These are phyloP conservation scores for Pseudochromis fuscus DNA, from an alignment of 2,797 vertebrate genomes.

Conservation along the genomic window DNA sequence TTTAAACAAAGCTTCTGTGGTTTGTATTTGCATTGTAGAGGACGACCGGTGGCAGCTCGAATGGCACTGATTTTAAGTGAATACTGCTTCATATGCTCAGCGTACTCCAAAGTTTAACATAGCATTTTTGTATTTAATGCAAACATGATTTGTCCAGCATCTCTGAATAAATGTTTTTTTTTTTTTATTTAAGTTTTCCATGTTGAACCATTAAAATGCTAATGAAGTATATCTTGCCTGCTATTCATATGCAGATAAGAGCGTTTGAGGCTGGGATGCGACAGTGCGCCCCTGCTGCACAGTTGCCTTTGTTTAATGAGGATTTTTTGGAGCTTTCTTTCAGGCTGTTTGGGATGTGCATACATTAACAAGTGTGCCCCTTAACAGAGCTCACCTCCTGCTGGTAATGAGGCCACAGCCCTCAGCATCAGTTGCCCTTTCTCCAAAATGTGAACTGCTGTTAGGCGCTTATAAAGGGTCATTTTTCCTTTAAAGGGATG, in stretches of 20 bases:
- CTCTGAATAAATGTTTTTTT: constrained; percentile 53
- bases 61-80: constrained; percentile 11
- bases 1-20: constrained; percentile 30
- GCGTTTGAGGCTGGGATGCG: constrained; percentile 58
- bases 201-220: constrained; percentile 69
- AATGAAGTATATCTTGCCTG: constrained; percentile 58
- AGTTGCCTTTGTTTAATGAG: constrained; percentile 64
- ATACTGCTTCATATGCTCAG: constrained; percentile 17
- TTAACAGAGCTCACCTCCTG: constrained; percentile 63
- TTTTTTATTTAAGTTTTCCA: constrained; percentile 65
- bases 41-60: constrained; percentile 23
- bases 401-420: constrained; percentile 67
- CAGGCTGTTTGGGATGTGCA: constrained; percentile 65
- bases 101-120: constrained; percentile 23
- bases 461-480: constrained; percentile 3
- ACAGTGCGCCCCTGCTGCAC: constrained; percentile 49
- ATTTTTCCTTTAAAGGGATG: constrained; percentile 22
- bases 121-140: constrained; percentile 24
- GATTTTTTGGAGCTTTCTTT: constrained; percentile 47
- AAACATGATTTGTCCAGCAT: constrained; percentile 43
- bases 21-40: constrained; percentile 25
- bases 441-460: constrained; percentile 44
- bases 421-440: constrained; percentile 45
- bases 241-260: constrained; percentile 74
- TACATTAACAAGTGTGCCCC: constrained; percentile 53